Base-by-base conservation (phyloP, 2,113 vertebrate genomes). In the Alaudala cheleensis region DNA sequence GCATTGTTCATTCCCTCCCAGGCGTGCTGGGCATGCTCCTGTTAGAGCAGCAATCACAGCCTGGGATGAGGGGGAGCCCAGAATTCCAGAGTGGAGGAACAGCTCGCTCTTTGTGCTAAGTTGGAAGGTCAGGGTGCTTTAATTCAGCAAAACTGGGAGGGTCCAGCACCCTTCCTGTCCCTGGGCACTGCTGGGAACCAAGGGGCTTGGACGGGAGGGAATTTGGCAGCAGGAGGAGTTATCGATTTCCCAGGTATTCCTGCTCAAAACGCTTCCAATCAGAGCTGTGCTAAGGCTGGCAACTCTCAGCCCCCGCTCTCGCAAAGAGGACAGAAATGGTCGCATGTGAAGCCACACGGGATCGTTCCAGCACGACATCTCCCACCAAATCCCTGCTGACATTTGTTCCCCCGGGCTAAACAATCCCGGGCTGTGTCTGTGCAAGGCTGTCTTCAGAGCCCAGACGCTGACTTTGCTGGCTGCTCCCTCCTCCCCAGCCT, bases 381-480 rank as follows among this genome's bases (percentile, higher is more conserved):
- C 71, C 29, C 14, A 73, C 34, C 50, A 90, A 96, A 97, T 96
- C 85, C 79, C 64, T 51, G 54, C 87, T 90, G 95, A 94, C 95
- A 62, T 69, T 74, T 90, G 71, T 83, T 83, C 82, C 92, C 81
- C 67, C 37, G 71, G 94, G 94, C 94, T 95, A 77, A 77, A 86
- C 79, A 88, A 66, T 40, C 20, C 79, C 47, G 21, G 58, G 47
- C 92, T 90, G 82, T 76, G 60, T 42, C 79, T 88, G 86, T 88
- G 66, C 86, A 39, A 61, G 80, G n/a, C 86, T 37, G 47, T 77
- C 95, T 90, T 79, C 47, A 33, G 82, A 94, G 85, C 93, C 71
- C 49, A 19, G 86, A 90, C 74, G 91, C 93, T 90, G 92, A 92
- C 89, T 96, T 82, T n/a, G 81, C 80, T 81, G 50, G 70, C 88